Evolutionary conservation across 1,140 invertebrate species (phyloP).

Genomic region (Wiebesia pumilae): DNA sequence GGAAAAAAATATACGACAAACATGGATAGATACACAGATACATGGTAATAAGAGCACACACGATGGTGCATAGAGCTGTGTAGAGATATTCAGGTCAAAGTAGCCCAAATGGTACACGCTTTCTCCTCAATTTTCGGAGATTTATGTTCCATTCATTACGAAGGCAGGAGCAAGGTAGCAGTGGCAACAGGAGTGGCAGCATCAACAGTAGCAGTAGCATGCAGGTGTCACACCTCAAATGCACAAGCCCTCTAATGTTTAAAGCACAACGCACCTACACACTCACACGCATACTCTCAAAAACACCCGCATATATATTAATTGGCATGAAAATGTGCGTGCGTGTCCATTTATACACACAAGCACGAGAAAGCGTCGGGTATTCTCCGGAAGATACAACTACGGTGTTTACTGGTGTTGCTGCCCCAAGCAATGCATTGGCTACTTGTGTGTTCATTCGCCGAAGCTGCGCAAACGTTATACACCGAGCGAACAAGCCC

Average conservation of each 20-base stretch:
- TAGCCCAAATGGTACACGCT: neutral
- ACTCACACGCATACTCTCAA: neutral
- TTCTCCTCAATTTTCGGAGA: constrained; percentile 56
- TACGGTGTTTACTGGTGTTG: neutral
- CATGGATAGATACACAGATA: neutral
- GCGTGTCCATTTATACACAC: constrained; percentile 26
- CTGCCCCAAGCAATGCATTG: neutral
- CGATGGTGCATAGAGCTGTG: neutral
- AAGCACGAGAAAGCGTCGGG: constrained; percentile 18
- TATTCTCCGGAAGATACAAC: neutral
- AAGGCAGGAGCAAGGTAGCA: constrained; percentile 50
- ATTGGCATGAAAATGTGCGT: too few species aligned
- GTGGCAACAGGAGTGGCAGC: constrained; percentile 50
- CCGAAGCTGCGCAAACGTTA: constrained; percentile 26
- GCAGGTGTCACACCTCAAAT: constrained; percentile 54
- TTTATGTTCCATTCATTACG: constrained; percentile 70
- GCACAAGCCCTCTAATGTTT: constrained; percentile 60
- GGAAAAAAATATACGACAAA: neutral
- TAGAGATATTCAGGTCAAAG: neutral
- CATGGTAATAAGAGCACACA: too few species aligned
- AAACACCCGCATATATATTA: too few species aligned
- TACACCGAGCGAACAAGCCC: neutral
- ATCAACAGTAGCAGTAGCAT: neutral
- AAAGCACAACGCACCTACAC: constrained; percentile 45
- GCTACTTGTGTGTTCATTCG: neutral